A percentile compares a stretch with the other conserved stretches of the same genome.
Evolutionary conservation across 2,113 vertebrate genomes (phyloP).

Genomic region (Phylloscopus trochilus): DNA sequence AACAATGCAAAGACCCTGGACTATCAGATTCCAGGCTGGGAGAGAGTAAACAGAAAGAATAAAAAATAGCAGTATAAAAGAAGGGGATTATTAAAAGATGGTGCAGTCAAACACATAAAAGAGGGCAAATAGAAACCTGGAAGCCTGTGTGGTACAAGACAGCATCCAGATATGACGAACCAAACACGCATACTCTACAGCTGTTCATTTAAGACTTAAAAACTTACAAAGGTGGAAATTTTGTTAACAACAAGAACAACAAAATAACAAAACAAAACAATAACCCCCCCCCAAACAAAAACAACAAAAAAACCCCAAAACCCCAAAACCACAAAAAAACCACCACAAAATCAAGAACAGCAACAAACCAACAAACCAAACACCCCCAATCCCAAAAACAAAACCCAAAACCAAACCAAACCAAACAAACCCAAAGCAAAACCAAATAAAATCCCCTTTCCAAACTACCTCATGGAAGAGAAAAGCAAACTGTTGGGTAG

Average conservation of each 20-base stretch:
- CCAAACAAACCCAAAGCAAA: accelerated
- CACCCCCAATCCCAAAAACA: neutral
- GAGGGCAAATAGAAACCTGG: neutral
- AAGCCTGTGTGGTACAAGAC: neutral
- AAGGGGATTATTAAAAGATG: neutral
- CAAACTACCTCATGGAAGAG: neutral
- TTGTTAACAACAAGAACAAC: neutral
- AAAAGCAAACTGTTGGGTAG: neutral
- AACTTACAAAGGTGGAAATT: neutral
- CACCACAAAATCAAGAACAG: neutral
- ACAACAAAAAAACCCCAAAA: neutral
- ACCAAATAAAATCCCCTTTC: neutral
- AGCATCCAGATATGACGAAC: neutral
- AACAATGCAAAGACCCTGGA: neutral
- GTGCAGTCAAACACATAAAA: neutral
- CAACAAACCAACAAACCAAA: neutral
- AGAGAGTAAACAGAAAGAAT: neutral
- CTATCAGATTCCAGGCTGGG: neutral
- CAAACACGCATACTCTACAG: neutral
- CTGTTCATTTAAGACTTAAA: neutral
- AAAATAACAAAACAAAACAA: neutral
- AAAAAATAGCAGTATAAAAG: neutral
- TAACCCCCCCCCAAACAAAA: too few species aligned
- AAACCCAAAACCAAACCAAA: neutral
- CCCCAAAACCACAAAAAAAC: neutral